These are phyloP conservation scores for Betta splendens DNA, from an alignment of 2,797 vertebrate genomes.

Conservation along the genomic window DNA sequence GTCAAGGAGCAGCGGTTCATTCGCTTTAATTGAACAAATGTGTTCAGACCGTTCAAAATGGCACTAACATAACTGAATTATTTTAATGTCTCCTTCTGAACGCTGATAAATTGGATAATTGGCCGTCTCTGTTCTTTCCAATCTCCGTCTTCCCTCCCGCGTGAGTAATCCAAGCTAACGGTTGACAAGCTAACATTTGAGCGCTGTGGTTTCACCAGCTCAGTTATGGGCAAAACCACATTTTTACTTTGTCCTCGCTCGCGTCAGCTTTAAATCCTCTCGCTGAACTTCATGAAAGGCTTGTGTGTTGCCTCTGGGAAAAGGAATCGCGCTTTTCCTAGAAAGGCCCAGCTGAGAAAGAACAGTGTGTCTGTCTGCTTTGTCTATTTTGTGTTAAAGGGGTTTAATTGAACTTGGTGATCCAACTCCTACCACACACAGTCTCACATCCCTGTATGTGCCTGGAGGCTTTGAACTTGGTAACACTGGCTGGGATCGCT, in stretches of 20 bases:
- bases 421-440: constrained; percentile 5
- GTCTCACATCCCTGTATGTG: constrained; percentile 20
- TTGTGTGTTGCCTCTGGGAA: constrained; percentile 1
- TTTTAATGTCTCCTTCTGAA: not conserved
- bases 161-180: constrained; percentile 40
- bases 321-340: constrained; percentile 10
- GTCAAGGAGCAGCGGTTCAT: not conserved
- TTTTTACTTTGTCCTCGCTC: not conserved
- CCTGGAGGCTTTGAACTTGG: constrained; percentile 24
- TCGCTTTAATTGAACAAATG: not conserved
- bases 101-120: not conserved
- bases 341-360: constrained; percentile 7
- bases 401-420: constrained; percentile 27
- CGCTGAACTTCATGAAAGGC: constrained; percentile 8
- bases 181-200: constrained; percentile 41
- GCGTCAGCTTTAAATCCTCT: constrained; percentile 2
- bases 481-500: constrained; percentile 15
- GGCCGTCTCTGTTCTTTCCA: not conserved
- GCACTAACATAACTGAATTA: not conserved
- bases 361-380: not conserved
- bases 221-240: not conserved
- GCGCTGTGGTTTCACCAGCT: constrained; percentile 30
- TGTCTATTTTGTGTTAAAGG: constrained; percentile 14
- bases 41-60: not conserved
- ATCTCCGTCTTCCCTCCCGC: constrained; percentile 12